phyloP scores from a whole-genome alignment of 2,113 vertebrate genomes.

The Seriola dumerili region DNA sequence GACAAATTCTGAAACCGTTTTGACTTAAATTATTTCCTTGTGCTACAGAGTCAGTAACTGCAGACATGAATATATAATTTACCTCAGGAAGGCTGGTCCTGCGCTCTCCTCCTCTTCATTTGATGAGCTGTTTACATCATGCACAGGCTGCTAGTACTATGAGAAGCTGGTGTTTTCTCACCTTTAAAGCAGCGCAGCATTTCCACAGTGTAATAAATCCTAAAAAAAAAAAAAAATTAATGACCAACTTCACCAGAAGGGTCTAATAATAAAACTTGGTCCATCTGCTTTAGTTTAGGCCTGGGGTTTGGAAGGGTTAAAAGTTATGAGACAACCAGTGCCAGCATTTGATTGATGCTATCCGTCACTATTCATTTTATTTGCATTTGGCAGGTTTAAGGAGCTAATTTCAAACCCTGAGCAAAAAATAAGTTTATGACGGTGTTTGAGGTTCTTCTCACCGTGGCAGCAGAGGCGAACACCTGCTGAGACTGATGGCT shows the following conservation, averaged over 20 bases:
- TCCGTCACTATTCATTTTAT: background rate
- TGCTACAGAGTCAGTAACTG: background rate
- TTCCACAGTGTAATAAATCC: background rate
- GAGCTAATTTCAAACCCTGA: background rate
- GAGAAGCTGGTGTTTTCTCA: background rate
- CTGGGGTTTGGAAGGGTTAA: background rate
- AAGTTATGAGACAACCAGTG: background rate
- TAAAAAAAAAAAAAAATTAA: background rate
- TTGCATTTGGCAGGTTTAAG: background rate
- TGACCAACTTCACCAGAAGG: background rate
- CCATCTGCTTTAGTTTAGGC: background rate
- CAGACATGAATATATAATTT: background rate
- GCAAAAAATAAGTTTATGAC: background rate
- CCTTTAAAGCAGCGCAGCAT: background rate
- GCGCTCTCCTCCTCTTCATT: background rate
- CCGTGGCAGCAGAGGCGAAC: background rate
- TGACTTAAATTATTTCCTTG: background rate
- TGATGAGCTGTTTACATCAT: background rate
- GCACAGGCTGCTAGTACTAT: background rate
- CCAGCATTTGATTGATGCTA: background rate
- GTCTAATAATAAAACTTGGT: background rate
- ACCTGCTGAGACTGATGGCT: slow-evolving; percentile 12
- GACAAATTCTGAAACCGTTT: background rate
- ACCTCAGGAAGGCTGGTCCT: background rate
- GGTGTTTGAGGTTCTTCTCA: background rate